Conservation (phyloP, 2,113 vertebrate genomes). For the Oenanthe oenanthe region DNA sequence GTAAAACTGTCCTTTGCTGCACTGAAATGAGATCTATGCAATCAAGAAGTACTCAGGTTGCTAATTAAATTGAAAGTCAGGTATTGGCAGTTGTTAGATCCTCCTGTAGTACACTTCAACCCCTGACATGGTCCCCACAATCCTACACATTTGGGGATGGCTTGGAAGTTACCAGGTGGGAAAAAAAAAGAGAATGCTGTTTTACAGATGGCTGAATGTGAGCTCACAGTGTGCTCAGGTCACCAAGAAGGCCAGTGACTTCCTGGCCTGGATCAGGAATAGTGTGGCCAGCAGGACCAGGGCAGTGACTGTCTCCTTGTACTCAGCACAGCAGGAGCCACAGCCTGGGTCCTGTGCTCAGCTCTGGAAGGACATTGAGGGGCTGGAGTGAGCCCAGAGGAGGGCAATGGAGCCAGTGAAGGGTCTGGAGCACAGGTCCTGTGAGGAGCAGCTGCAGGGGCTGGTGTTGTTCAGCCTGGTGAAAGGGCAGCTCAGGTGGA, state of each 20-base stretch:
- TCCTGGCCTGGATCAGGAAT: background rate
- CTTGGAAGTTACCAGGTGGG: background rate
- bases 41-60: background rate
- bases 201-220: background rate
- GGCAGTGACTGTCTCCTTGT: background rate
- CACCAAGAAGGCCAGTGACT: background rate
- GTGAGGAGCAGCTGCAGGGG: background rate
- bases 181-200: no score
- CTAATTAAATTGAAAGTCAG: background rate
- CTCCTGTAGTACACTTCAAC: background rate
- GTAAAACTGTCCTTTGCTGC: background rate
- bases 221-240: background rate
- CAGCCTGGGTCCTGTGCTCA: accelerated
- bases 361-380: background rate
- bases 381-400: background rate
- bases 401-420: background rate
- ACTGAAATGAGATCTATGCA: background rate
- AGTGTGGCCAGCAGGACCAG: background rate
- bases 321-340: background rate
- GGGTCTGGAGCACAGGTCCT: background rate
- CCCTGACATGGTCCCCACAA: background rate
- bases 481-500: background rate
- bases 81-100: background rate
- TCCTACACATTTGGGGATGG: background rate
- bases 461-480: background rate